Base-by-base conservation (phyloP, 30 jellyfish, hydroid and myxozoan genomes). In the Cassiopea andromeda region DNA sequence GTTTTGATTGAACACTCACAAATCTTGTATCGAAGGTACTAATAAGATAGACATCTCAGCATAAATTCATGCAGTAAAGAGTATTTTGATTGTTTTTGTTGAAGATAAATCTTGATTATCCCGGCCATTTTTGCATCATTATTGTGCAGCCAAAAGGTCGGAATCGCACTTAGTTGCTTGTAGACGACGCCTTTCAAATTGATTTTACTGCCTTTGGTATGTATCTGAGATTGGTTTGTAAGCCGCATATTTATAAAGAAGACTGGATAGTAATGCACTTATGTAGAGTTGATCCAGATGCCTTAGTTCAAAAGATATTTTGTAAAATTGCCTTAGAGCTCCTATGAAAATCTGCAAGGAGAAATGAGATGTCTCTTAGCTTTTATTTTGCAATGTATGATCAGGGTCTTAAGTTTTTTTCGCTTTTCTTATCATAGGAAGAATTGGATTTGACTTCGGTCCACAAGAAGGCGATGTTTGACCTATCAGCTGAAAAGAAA, bases 401-500 rank as follows among this genome's bases (percentile, higher is more conserved):
- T 13, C 27, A 38, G 38, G 79, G 27, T 6, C 15, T 12, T 43
- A 43, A 70, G 57, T 48, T 70, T 38, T 54, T 13, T 10, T 75
- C 78, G 15, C 43, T 58, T 38, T 57, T 66, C 17, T 87, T 80
- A 59, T 76, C 75, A 67, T 64, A 94, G 98, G 98, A 94, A 59
- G 98, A 94, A 73, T 85, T 94, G 87, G 98, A 94, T 83, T 77
- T 94, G 83, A 83, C 98, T 60, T 97, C 98, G 19, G 96, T 94
- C 66, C 98, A 94, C 88, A 64, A 97, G 85, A 94, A 94, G 77
- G 97, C 97, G 47, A 94, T 94, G 98, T 94, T 94, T 86, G 98
- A 94, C 68, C 92, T 94, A 61, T 92, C 98, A 2, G 97, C 97
- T 59, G 97, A 94, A 72, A 94, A 94, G 89, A 94, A 94, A 83